Percentiles rank a stretch among this genome's conserved stretches.
phyloP scores from a whole-genome alignment of 2,113 vertebrate species.

The Tupaia chinensis region DNA sequence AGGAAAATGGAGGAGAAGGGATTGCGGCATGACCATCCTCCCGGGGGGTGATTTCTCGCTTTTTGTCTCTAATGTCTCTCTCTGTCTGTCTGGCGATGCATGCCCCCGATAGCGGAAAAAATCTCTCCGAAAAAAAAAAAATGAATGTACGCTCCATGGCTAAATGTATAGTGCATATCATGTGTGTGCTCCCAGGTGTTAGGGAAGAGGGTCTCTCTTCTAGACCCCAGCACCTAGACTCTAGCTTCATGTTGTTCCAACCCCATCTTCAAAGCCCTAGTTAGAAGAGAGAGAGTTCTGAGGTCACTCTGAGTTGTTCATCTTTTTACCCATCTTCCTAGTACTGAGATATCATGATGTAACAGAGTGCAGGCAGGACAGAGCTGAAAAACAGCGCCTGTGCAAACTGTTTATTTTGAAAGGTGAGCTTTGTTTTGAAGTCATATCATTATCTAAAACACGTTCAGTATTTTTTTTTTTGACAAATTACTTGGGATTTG shows the following conservation, averaged over 20 bases:
- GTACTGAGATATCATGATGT: not conserved
- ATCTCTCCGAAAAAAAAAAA: no score
- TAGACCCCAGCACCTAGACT: not conserved
- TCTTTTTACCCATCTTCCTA: not conserved
- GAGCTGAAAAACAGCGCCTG: not conserved
- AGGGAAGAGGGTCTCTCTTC: not conserved
- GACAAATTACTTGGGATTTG: not conserved
- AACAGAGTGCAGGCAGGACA: not conserved
- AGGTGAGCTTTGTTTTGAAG: not conserved
- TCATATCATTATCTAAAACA: not conserved
- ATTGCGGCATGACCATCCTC: no score
- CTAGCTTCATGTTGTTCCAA: not conserved
- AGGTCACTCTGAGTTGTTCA: not conserved
- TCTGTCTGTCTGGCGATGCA: no score
- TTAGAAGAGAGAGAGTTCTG: not conserved
- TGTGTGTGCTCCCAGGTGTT: not conserved
- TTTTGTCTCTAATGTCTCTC: no score
- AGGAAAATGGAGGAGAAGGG: no score
- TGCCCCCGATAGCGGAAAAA: no score
- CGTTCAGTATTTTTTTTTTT: not conserved
- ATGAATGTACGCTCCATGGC: not conserved
- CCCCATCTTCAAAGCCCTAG: not conserved
- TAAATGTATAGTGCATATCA: not conserved
- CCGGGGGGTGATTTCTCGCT: no score
- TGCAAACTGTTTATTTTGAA: not conserved